Evolutionary conservation across 1,140 invertebrate species (phyloP).

Genomic region (Caenorhabditis briggsae): DNA sequence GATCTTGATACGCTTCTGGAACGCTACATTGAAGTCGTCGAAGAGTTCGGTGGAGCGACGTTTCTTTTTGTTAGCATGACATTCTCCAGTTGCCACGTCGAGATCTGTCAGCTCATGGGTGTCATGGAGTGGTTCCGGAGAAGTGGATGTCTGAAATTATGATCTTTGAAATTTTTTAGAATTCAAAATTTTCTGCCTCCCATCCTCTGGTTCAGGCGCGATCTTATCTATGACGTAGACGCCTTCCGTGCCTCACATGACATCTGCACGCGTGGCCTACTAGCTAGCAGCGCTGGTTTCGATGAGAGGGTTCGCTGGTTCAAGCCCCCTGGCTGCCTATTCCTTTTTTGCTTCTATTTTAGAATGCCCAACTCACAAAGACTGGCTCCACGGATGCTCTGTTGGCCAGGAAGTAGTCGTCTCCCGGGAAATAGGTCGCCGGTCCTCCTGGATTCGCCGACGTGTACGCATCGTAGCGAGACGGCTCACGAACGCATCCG

Average conservation of each 20-base stretch:
- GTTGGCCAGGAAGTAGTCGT: conserved; percentile 26
- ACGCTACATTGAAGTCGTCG: conserved; percentile 28
- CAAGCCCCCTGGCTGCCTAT: neutral
- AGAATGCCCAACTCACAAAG: conserved; percentile 7
- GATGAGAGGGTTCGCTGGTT: too few species aligned
- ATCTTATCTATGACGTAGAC: too few species aligned
- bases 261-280: too few species aligned
- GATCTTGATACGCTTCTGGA: conserved; percentile 50
- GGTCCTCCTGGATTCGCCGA: neutral
- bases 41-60: conserved; percentile 14
- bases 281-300: too few species aligned
- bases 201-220: too few species aligned
- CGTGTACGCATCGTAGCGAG: neutral
- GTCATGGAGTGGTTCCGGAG: conserved; percentile 1
- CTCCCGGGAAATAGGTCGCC: neutral
- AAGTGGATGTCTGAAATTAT: neutral
- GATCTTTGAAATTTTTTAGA: neutral
- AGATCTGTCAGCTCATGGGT: conserved; percentile 42
- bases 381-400: neutral
- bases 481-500: neutral
- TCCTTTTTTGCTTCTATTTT: too few species aligned
- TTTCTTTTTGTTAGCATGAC: conserved; percentile 32
- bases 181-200: neutral
- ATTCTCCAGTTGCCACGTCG: conserved; percentile 37
- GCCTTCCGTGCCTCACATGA: too few species aligned